These are phyloP conservation scores for Chironomus tepperi DNA, from an alignment of 1,140 invertebrate species.

Conservation along the genomic window DNA sequence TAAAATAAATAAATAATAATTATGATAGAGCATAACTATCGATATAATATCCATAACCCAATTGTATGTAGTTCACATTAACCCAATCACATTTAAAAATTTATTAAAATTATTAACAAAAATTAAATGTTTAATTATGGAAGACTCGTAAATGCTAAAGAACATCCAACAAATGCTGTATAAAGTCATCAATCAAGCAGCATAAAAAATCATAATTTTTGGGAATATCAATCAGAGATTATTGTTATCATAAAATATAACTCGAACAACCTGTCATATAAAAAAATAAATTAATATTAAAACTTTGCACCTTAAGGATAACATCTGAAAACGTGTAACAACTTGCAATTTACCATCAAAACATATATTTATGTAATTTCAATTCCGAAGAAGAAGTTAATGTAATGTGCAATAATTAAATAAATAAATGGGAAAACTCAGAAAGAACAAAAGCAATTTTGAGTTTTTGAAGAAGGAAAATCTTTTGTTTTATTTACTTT, in stretches of 20 bases:
- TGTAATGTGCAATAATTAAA: too few species aligned
- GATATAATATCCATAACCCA: background rate
- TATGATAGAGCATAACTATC: too few species aligned
- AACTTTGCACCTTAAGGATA: too few species aligned
- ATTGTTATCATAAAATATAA: background rate
- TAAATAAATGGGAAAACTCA: too few species aligned
- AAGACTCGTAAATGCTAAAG: constrained; percentile 19
- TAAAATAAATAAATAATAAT: background rate
- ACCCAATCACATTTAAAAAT: background rate
- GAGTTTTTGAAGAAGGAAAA: too few species aligned
- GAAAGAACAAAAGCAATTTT: too few species aligned
- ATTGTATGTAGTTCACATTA: background rate
- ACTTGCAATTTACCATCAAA: too few species aligned
- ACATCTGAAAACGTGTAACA: too few species aligned
- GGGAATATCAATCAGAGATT: constrained; percentile 23
- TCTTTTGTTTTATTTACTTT: too few species aligned
- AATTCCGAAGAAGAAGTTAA: too few species aligned
- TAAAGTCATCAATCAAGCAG: background rate
- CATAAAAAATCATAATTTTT: background rate
- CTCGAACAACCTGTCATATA: background rate
- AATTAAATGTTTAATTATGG: background rate
- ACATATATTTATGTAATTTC: too few species aligned
- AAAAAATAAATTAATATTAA: too few species aligned
- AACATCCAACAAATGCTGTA: constrained; percentile 10
- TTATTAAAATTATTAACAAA: background rate